A percentile compares a stretch with the other conserved stretches of the same genome.
Conservation (phyloP, 2,113 vertebrate genomes). For the Leucosticte australis region DNA sequence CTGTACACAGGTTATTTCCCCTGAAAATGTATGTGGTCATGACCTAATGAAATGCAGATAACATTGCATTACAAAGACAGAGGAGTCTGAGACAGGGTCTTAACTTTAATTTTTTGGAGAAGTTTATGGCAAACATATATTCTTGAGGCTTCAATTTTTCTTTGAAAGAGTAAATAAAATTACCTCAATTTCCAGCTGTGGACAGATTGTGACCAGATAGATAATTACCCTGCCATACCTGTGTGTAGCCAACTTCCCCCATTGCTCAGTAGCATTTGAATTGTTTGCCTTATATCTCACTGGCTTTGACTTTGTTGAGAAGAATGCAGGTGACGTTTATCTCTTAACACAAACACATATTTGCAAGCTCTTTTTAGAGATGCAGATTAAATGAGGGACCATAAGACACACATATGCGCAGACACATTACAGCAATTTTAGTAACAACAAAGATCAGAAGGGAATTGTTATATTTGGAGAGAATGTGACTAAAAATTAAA, state of each 20-base stretch:
- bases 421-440: not conserved
- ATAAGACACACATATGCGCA: not conserved
- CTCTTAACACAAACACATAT: conserved; percentile 2
- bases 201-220: conserved; percentile 12
- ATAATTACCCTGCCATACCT: conserved; percentile 9
- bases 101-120: conserved; percentile 20
- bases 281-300: not conserved
- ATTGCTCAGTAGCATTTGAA: conserved; percentile 9
- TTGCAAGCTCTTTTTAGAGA: not conserved
- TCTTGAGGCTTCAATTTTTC: conserved; percentile 20
- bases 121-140: conserved; percentile 20
- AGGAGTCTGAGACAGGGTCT: not conserved
- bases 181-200: conserved; percentile 35
- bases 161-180: conserved; percentile 58
- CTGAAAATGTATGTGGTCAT: not conserved
- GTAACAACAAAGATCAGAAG: not conserved
- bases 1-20: not conserved
- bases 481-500: not conserved
- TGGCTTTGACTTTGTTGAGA: conserved; percentile 14
- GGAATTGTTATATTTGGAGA: not conserved
- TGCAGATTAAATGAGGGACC: not conserved
- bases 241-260: not conserved
- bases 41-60: not conserved
- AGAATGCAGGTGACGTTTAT: not conserved
- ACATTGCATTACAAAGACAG: not conserved